These are phyloP conservation scores for Steromphala cineraria DNA, from an alignment of 2,888 invertebrate genomes.

Conservation along the genomic window DNA sequence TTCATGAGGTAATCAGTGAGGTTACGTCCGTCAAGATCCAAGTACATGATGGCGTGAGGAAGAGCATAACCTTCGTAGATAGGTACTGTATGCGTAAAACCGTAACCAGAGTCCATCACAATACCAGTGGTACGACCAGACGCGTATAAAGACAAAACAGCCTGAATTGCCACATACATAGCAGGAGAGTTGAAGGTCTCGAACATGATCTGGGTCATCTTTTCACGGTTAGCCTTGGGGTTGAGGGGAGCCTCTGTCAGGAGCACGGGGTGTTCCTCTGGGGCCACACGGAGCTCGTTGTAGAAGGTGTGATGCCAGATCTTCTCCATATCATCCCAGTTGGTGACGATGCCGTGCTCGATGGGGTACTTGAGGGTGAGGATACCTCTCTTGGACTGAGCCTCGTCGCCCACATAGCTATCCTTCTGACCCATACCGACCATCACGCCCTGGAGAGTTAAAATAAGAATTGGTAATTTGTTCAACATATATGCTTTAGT, in stretches of 20 bases:
- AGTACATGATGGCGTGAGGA: constrained; percentile 66
- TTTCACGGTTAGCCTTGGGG: constrained; percentile 90
- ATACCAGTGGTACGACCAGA: constrained; percentile 98
- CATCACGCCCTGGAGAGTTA: constrained; percentile 60
- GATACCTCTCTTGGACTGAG: constrained; percentile 70
- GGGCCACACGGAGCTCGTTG: constrained; percentile 76
- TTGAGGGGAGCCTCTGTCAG: constrained; percentile 92
- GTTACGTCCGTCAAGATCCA: too few relatives aligned
- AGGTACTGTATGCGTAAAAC: constrained; percentile 95
- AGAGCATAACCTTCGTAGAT: constrained; percentile 75
- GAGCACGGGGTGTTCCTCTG: constrained; percentile 89
- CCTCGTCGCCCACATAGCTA: constrained; percentile 70
- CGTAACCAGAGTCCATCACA: constrained; percentile 95
- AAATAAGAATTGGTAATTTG: too few relatives aligned
- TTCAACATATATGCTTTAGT: too few relatives aligned
- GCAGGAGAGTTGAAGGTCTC: constrained; percentile 92
- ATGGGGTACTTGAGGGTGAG: constrained; percentile 72
- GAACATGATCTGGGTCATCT: constrained; percentile 83
- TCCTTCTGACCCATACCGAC: constrained; percentile 69
- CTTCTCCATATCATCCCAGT: constrained; percentile 74
- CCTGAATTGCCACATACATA: constrained; percentile 95
- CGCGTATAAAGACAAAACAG: constrained; percentile 95
- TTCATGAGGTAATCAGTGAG: too few relatives aligned
- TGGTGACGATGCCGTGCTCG: constrained; percentile 72
- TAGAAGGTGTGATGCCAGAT: constrained; percentile 74